These are phyloP conservation scores for Aphis gossypii DNA, from an alignment of 1,140 invertebrate species.

Conservation along the genomic window DNA sequence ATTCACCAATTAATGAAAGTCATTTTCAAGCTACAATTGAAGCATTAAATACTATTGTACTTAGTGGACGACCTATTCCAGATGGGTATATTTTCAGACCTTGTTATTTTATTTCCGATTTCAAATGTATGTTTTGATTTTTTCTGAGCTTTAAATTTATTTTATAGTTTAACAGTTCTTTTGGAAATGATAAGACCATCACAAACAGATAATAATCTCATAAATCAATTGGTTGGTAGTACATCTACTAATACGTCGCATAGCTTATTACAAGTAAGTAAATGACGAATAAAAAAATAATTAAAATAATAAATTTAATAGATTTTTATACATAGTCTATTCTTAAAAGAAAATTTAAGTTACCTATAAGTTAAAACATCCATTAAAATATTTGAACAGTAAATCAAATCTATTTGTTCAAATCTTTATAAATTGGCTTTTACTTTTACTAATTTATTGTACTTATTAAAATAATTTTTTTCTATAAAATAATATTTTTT, in stretches of 20 bases:
- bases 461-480: no score
- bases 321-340: background rate
- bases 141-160: background rate
- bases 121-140: background rate
- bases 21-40: conserved; percentile 88
- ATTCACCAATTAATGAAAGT: conserved; percentile 78
- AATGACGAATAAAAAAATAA: background rate
- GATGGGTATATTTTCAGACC: conserved; percentile 71
- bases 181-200: conserved; percentile 46
- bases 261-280: background rate
- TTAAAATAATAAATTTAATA: background rate
- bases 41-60: conserved; percentile 76
- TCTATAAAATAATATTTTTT: no score
- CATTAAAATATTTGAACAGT: background rate
- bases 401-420: background rate
- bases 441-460: background rate
- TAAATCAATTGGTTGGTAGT: background rate
- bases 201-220: conserved; percentile 17
- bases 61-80: conserved; percentile 77
- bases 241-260: background rate
- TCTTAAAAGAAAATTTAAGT: background rate
- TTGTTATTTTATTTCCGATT: conserved; percentile 27
- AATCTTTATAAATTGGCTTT: background rate
- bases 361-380: background rate
- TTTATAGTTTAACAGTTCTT: conserved; percentile 12